phyloP scores from a whole-genome alignment of 2,888 invertebrate species.

The Agrilus mali region DNA sequence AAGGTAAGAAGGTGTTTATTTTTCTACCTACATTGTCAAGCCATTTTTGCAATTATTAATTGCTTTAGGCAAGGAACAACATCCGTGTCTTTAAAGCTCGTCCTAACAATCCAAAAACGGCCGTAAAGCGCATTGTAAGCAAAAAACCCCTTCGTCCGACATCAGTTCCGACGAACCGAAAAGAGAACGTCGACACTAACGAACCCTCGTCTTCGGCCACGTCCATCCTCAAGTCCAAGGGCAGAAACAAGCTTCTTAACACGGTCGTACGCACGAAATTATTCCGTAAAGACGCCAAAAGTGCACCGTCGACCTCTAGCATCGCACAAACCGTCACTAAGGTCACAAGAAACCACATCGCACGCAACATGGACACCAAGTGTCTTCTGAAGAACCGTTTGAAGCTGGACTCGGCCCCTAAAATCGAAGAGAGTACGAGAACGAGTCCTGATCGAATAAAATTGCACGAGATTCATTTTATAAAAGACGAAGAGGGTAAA shows the following conservation, averaged over 20 bases:
- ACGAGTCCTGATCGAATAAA: constrained; percentile 17
- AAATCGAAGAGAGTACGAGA: constrained; percentile 11
- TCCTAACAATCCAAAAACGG: background rate
- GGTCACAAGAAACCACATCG: constrained; percentile 6
- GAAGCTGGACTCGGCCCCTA: constrained; percentile 8
- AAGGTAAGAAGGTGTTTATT: no score
- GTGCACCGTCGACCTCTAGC: background rate
- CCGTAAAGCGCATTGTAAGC: constrained; percentile 3
- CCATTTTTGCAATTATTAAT: no score
- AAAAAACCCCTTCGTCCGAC: constrained; percentile 14
- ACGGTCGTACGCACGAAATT: no score
- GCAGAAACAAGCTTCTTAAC: no score
- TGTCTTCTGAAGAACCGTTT: constrained; percentile 7
- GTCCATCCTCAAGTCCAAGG: no score
- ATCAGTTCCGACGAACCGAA: constrained; percentile 24
- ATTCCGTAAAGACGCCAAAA: background rate
- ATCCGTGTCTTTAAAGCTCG: no score
- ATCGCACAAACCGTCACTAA: background rate
- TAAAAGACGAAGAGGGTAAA: constrained; percentile 28
- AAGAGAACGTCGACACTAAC: constrained; percentile 23
- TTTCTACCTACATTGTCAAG: no score
- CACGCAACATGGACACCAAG: constrained; percentile 5
- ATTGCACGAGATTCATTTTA: constrained; percentile 29
- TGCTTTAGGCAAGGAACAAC: no score
- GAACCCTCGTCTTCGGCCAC: constrained; percentile 3